phyloP scores from a whole-genome alignment of 1,140 invertebrate genomes.

The Metaphire vulgaris region DNA sequence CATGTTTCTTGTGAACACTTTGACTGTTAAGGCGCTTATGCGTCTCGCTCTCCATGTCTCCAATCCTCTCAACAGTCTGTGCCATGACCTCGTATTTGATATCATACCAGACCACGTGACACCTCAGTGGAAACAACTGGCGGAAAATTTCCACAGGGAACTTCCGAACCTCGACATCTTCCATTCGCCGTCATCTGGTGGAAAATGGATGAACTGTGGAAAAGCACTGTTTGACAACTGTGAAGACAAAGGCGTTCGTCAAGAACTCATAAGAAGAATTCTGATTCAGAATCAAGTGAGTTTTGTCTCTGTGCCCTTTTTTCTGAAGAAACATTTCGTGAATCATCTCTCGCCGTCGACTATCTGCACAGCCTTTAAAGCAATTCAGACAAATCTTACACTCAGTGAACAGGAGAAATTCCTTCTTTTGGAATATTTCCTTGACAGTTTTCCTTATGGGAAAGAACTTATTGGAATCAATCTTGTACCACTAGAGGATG shows the following conservation, averaged over 20 bases:
- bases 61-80: not conserved
- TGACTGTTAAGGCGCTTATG: not conserved
- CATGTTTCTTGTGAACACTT: slow-evolving; percentile 10
- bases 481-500: slow-evolving; percentile 5
- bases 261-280: not conserved
- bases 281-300: not conserved
- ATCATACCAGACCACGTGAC: not conserved
- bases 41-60: not conserved
- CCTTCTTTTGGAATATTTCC: slow-evolving; percentile 13
- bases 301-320: not conserved
- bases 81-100: not conserved
- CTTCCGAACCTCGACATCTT: not conserved
- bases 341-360: not conserved
- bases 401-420: slow-evolving; percentile 10
- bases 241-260: not conserved
- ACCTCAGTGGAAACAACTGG: not conserved
- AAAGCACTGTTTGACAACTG: not conserved
- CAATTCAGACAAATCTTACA: not conserved
- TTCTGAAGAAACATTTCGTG: not conserved
- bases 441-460: not conserved
- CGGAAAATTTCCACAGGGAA: not conserved
- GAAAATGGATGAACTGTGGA: not conserved
- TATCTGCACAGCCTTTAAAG: slow-evolving; percentile 3
- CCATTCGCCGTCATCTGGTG: not conserved
- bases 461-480: not conserved